These are phyloP conservation scores for Hydractinia symbiolongicarpus DNA, from an alignment of 30 jellyfish, hydroid and myxozoan species.

Conservation along the genomic window DNA sequence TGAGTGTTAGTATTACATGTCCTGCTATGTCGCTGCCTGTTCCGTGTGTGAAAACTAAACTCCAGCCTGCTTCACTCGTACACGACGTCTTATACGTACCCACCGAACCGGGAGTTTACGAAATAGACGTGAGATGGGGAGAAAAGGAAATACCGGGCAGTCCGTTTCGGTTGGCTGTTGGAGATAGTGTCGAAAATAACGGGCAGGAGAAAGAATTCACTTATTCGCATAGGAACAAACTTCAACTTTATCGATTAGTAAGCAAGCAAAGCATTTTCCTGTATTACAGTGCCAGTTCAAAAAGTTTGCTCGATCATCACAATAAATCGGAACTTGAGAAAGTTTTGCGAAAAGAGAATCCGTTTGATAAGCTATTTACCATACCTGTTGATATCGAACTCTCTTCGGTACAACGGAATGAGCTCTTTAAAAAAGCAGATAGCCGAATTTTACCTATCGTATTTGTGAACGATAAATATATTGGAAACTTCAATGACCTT, in stretches of 20 bases:
- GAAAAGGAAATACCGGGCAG: slow-evolving; percentile 47
- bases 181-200: slow-evolving; percentile 27
- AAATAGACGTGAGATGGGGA: slow-evolving; percentile 86
- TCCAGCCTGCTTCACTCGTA: slow-evolving; percentile 47
- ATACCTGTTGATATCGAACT: slow-evolving; percentile 65
- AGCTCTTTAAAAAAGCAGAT: slow-evolving; percentile 34
- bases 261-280: slow-evolving; percentile 25
- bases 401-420: slow-evolving; percentile 39
- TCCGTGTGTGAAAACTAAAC: slow-evolving; percentile 60
- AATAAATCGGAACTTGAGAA: slow-evolving; percentile 40
- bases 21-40: slow-evolving; percentile 98
- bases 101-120: slow-evolving; percentile 93
- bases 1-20: slow-evolving; percentile 85
- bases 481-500: slow-evolving; percentile 55
- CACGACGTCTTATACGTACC: slow-evolving; percentile 87
- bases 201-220: neutral
- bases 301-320: slow-evolving; percentile 34
- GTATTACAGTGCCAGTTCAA: slow-evolving; percentile 73
- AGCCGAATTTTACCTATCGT: slow-evolving; percentile 45
- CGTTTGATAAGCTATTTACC: slow-evolving; percentile 18
- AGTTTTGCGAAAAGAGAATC: slow-evolving; percentile 30
- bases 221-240: neutral
- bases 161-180: slow-evolving; percentile 59
- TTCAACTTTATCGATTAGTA: slow-evolving; percentile 14
- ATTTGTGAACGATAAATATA: slow-evolving; percentile 38